phyloP scores from a whole-genome alignment of 2,113 vertebrate genomes.

The Hepsetus odoe region DNA sequence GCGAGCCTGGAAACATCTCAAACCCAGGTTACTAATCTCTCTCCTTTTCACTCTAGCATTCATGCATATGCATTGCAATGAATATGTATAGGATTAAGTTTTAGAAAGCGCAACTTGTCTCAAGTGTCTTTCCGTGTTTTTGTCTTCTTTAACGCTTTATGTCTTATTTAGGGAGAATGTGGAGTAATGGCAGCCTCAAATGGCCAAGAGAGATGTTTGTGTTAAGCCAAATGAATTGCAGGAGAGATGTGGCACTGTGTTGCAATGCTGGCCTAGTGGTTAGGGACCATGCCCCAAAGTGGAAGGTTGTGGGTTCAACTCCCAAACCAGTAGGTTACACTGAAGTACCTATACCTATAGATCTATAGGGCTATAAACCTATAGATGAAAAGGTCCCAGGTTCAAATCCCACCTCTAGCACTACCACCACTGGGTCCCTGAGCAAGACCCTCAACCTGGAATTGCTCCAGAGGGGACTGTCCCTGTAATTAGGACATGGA shows the following conservation, averaged over 20 bases:
- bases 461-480: too few relatives aligned
- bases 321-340: too few relatives aligned
- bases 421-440: too few relatives aligned
- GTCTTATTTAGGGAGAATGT: not conserved
- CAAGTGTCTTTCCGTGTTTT: conserved; percentile 13
- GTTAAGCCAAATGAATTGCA: not conserved
- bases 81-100: conserved; percentile 44
- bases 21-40: conserved; percentile 35
- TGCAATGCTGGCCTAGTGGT: too few relatives aligned
- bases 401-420: too few relatives aligned
- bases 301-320: too few relatives aligned
- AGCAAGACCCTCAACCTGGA: too few relatives aligned
- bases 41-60: not conserved
- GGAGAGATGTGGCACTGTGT: not conserved
- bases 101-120: conserved; percentile 16
- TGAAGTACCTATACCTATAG: too few relatives aligned
- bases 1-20: conserved; percentile 42
- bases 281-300: too few relatives aligned
- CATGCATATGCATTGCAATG: conserved; percentile 27
- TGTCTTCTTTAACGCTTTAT: not conserved
- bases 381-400: too few relatives aligned
- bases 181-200: not conserved
- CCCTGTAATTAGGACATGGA: too few relatives aligned
- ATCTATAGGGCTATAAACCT: too few relatives aligned
- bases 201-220: not conserved